Conservation (phyloP, 2,797 vertebrate genomes). For the Xenops minutus region DNA sequence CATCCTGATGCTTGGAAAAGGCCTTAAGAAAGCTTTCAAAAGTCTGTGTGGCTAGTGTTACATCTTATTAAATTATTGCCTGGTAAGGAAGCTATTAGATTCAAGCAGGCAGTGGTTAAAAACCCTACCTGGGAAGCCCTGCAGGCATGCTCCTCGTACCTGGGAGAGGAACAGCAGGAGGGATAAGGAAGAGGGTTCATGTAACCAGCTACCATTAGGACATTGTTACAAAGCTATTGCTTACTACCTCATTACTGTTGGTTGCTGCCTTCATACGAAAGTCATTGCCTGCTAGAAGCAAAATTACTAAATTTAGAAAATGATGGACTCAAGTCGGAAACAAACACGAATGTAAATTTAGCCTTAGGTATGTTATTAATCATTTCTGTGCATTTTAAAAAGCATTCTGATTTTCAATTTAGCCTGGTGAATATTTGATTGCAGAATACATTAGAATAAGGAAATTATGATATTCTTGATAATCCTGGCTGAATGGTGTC, state of each 20-base stretch:
- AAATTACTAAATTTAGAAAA: background rate
- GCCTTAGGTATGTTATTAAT: background rate
- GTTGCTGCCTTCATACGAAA: background rate
- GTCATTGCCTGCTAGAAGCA: background rate
- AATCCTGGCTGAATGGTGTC: background rate
- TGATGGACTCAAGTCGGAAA: background rate
- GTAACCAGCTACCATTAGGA: background rate
- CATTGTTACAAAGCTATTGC: fast-evolving
- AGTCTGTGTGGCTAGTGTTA: background rate
- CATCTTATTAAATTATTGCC: background rate
- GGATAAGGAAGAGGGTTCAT: background rate
- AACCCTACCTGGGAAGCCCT: background rate
- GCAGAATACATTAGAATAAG: background rate
- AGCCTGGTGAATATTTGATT: background rate
- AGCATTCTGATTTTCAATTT: background rate
- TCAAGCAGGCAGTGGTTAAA: background rate
- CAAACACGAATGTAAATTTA: background rate
- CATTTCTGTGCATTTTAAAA: background rate
- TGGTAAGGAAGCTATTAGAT: background rate
- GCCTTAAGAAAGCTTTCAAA: background rate
- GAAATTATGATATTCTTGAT: background rate
- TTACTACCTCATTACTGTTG: background rate
- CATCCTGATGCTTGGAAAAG: background rate
- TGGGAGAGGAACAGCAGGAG: background rate
- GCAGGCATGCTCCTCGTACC: background rate